These are phyloP conservation scores for Heliconius erato DNA, from an alignment of 2,888 invertebrate genomes.

Conservation along the genomic window DNA sequence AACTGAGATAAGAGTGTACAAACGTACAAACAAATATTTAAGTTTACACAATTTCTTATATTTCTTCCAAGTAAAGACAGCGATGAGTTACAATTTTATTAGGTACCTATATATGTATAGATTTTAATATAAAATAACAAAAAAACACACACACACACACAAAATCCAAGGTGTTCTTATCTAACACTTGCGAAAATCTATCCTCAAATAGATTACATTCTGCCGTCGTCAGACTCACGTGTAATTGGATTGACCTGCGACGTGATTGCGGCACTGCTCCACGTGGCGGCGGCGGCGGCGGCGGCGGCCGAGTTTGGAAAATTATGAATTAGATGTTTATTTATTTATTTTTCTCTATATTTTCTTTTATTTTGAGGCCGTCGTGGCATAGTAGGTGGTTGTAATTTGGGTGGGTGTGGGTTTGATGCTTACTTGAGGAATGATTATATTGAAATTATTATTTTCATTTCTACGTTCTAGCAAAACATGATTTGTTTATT, in stretches of 20 bases:
- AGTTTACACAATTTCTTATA: no score
- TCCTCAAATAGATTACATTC: conserved; percentile 20
- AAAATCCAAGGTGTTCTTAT: conserved; percentile 1
- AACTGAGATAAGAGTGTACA: no score
- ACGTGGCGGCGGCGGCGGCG: not conserved
- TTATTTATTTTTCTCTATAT: not conserved
- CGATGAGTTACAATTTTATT: no score
- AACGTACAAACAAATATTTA: no score
- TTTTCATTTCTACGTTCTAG: no score
- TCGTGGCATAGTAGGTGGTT: not conserved
- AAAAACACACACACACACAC: not conserved
- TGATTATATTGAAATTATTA: no score
- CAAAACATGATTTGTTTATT: no score
- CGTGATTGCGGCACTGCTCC: conserved; percentile 22
- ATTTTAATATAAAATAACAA: not conserved
- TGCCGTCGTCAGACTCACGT: conserved; percentile 4
- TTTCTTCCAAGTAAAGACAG: no score
- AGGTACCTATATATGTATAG: no score
- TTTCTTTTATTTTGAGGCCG: not conserved
- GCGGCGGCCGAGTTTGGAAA: not conserved
- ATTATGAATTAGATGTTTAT: not conserved
- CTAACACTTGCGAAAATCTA: conserved; percentile 21
- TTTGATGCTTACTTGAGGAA: no score
- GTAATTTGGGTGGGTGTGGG: no score
- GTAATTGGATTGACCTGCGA: conserved; percentile 31